Evolutionary conservation across 2,797 vertebrate species (phyloP), one percentile per base, ranked within the genome.

Genomic region (Cossypha heuglini): DNA sequence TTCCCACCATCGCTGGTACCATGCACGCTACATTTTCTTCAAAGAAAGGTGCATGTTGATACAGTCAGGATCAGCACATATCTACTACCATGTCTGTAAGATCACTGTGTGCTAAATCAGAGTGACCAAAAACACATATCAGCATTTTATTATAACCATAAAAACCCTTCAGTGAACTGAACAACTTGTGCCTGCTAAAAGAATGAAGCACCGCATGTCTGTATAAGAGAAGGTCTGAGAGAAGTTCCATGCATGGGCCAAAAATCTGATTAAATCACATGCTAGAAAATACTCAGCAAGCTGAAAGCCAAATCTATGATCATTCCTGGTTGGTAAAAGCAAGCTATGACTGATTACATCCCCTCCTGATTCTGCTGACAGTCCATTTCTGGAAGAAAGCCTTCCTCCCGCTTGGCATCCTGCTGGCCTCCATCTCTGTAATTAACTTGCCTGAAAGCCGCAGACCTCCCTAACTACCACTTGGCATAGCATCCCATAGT

Each of bases 401-500:
- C 71, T 90, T 90, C 86, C 55, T 94, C 46, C 78, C 52, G 28
- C 74, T 92, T 94, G 61, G 89, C 86, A 64, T 78, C 2, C 0
- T 2, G 2, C 72, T 61, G 25, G 66, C 43, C 20, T 92, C 66
- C 80, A 43, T 64, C 45, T 80, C 85, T 83, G 59, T 90, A 79
- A 94, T 93, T 92, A 93, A 28, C 54, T 86, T 43, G 59, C 69
- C 79, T 19, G 29, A 78, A 58, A 62, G 80, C 58, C 66, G 67
- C 86, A 80, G 81, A 63, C 59, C 46, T 91, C 75, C 52, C 38
- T 89, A 79, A 94, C 86, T 82, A 79, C 80, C 33, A 15, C 48
- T 71, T 92, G 77, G 43, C 14, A 14, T 20, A 54, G 51, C 55
- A 61, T 79, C 64, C 48, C 59, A 3, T n/a, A 58, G 62, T 35